Conservation (phyloP, 2,113 vertebrate genomes). For the Heloderma charlesbogerti region DNA sequence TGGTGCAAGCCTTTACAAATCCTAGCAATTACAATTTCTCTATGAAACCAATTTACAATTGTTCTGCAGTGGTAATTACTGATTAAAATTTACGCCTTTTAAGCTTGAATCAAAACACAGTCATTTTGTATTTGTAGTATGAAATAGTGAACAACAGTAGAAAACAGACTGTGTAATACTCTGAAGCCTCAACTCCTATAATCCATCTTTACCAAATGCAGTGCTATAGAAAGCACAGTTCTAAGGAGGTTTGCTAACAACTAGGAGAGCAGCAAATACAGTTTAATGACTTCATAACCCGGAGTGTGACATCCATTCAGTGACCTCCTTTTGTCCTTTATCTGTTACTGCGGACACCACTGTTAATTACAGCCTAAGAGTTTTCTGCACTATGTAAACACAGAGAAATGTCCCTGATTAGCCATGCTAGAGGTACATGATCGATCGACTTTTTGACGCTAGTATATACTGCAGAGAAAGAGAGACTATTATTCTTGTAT, state of each 20-base stretch:
- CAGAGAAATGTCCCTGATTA: constrained; percentile 29
- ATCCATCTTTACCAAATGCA: neutral
- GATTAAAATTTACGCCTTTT: neutral
- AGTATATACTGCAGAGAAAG: neutral
- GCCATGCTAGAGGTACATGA: constrained; percentile 24
- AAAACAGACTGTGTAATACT: neutral
- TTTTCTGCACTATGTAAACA: constrained; percentile 27
- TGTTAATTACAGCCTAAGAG: constrained; percentile 26
- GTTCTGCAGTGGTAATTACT: neutral
- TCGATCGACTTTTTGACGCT: constrained; percentile 38
- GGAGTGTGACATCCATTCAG: constrained; percentile 2
- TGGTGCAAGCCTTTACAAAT: neutral
- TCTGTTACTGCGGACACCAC: constrained; percentile 8
- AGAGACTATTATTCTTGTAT: neutral
- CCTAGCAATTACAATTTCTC: neutral
- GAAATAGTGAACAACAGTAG: neutral
- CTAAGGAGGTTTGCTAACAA: neutral
- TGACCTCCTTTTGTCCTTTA: neutral
- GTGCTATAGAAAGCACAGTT: neutral
- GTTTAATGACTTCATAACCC: neutral
- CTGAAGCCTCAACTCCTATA: neutral
- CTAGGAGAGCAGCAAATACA: neutral
- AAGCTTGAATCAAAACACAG: neutral
- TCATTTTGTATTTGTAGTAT: neutral
- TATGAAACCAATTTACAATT: neutral